Conservation (phyloP, 2,113 vertebrate species). For the Sceloporus tristichus region DNA sequence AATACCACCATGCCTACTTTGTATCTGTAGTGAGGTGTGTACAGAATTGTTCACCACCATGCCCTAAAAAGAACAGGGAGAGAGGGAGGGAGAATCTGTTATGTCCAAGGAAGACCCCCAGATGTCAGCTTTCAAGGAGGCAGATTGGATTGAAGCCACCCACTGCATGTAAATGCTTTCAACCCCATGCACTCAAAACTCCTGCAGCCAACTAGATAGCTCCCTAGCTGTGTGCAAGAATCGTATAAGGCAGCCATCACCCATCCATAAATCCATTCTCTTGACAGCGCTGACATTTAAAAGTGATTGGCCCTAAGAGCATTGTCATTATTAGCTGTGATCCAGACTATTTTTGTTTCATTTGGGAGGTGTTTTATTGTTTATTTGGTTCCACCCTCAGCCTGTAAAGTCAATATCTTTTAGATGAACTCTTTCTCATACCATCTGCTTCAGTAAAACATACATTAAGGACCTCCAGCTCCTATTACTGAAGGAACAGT, state of each 20-base stretch:
- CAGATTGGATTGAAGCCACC: background rate
- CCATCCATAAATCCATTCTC: slow-evolving; percentile 18
- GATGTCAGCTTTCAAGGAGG: background rate
- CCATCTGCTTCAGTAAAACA: background rate
- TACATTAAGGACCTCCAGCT: background rate
- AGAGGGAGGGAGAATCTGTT: background rate
- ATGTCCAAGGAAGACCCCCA: background rate
- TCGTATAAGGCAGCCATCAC: background rate
- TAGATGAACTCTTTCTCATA: background rate
- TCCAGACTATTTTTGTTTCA: slow-evolving; percentile 1
- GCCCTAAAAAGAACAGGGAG: background rate
- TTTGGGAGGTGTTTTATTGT: background rate
- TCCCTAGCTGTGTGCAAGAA: background rate
- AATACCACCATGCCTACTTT: background rate
- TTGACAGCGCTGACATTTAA: slow-evolving; percentile 36
- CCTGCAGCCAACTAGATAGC: slow-evolving; percentile 6
- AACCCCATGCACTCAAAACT: background rate
- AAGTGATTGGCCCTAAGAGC: slow-evolving; percentile 15
- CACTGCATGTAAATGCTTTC: background rate
- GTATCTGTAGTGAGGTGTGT: background rate
- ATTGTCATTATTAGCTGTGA: slow-evolving; percentile 20
- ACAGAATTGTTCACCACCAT: background rate
- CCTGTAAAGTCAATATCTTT: slow-evolving; percentile 6
- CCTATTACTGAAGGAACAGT: background rate
- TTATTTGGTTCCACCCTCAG: slow-evolving; percentile 2